Percentiles rank a stretch among this genome's conserved stretches.
Evolutionary conservation across 2,888 invertebrate genomes (phyloP).

Genomic region (Lycaena phlaeas): DNA sequence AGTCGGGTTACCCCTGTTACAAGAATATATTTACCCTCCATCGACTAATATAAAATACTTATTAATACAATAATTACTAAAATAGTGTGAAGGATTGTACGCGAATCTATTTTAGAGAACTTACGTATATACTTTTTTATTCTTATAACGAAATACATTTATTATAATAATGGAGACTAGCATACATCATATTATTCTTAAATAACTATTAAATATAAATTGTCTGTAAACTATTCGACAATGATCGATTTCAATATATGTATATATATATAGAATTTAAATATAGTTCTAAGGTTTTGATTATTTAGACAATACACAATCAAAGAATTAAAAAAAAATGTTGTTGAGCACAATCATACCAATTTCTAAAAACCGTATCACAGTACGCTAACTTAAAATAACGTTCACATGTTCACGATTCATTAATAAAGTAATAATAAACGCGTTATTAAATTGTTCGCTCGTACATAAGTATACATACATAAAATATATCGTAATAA

Average conservation of each 20-base stretch:
- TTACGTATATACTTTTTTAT: constrained; percentile 43
- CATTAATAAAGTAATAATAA: background rate
- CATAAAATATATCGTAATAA: constrained; percentile 18
- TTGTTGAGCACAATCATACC: constrained; percentile 62
- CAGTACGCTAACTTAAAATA: constrained; percentile 60
- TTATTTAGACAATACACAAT: constrained; percentile 33
- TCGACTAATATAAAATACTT: constrained; percentile 36
- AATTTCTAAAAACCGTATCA: constrained; percentile 60
- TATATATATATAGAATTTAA: constrained; percentile 19
- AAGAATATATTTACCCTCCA: constrained; percentile 18
- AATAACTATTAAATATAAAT: constrained; percentile 41
- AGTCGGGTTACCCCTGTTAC: constrained; percentile 12
- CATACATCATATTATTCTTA: constrained; percentile 58
- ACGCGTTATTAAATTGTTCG: constrained; percentile 5
- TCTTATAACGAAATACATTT: constrained; percentile 42
- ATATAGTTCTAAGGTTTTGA: constrained; percentile 28
- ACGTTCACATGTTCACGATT: constrained; percentile 1
- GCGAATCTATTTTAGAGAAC: constrained; percentile 39
- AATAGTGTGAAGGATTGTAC: constrained; percentile 38
- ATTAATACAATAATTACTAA: constrained; percentile 40
- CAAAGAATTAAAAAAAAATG: constrained; percentile 32
- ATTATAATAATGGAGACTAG: constrained; percentile 66
- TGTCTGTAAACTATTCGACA: constrained; percentile 28
- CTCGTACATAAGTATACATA: constrained; percentile 18
- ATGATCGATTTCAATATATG: constrained; percentile 19